Evolutionary conservation across 2,113 vertebrate species (phyloP).

Genomic region (Rafetus swinhoei): DNA sequence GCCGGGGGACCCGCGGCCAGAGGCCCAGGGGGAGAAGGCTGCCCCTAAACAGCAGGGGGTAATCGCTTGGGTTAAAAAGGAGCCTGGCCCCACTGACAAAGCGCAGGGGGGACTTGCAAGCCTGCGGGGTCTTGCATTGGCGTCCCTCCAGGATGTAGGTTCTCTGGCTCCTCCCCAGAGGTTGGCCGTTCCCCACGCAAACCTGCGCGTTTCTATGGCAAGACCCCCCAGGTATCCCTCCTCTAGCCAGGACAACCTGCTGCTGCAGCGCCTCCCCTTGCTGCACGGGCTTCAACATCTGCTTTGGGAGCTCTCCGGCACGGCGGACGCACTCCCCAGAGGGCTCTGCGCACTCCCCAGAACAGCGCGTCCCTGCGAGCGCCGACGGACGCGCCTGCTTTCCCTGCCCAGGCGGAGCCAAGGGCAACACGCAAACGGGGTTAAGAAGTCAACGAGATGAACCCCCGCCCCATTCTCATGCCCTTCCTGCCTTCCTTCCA

Average conservation of each 20-base stretch:
- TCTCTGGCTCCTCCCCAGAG: background rate
- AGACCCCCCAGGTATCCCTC: background rate
- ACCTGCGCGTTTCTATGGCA: background rate
- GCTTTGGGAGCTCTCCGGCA: background rate
- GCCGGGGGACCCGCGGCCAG: background rate
- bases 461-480: too few species aligned
- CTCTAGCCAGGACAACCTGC: background rate
- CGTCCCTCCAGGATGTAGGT: background rate
- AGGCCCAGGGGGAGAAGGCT: background rate
- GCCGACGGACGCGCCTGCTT: background rate
- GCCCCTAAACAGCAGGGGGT: background rate
- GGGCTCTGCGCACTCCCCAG: background rate
- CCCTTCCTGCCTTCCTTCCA: background rate
- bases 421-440: background rate
- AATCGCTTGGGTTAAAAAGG: background rate
- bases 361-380: background rate
- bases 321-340: background rate
- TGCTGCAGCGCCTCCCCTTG: background rate
- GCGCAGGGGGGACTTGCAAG: background rate
- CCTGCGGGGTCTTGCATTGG: background rate
- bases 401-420: background rate
- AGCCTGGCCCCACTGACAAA: background rate
- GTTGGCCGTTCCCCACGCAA: background rate
- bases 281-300: background rate
- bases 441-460: background rate